phyloP scores from a whole-genome alignment of 2,797 vertebrate genomes.

The Odontamblyopus lacepedii region DNA sequence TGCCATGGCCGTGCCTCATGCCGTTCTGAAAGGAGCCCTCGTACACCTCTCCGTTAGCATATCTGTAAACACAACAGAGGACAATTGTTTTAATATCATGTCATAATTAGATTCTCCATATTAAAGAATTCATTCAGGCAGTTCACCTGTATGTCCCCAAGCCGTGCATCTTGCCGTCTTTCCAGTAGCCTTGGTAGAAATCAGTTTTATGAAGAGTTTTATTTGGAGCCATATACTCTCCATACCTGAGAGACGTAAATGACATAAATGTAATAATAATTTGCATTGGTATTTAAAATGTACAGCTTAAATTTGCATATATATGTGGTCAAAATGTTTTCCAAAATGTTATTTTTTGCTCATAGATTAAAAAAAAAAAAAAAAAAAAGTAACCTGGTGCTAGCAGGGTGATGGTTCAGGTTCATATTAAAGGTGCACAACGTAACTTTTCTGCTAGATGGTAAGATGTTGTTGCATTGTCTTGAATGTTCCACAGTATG shows the following conservation, averaged over 20 bases:
- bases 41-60: conserved; percentile 92
- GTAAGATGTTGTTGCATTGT: no score
- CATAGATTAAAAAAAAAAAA: no score
- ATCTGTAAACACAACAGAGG: conserved; percentile 71
- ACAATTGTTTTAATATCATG: background rate
- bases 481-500: no score
- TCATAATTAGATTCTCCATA: background rate
- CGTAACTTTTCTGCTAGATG: no score
- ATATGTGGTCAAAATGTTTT: background rate
- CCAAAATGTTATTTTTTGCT: background rate
- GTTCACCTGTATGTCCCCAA: conserved; percentile 87
- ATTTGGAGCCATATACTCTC: conserved; percentile 87
- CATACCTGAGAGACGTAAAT: conserved; percentile 77
- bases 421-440: background rate
- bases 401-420: background rate
- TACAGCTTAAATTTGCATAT: background rate
- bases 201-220: conserved; percentile 88
- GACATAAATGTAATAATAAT: background rate
- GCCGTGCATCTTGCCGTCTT: conserved; percentile 95
- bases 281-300: background rate
- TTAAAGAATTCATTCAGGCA: background rate
- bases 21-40: conserved; percentile 95
- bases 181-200: conserved; percentile 92
- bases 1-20: conserved; percentile 92
- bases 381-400: no score